These are phyloP conservation scores for Eubucco bourcierii DNA, from an alignment of 2,113 vertebrate genomes.

Conservation along the genomic window DNA sequence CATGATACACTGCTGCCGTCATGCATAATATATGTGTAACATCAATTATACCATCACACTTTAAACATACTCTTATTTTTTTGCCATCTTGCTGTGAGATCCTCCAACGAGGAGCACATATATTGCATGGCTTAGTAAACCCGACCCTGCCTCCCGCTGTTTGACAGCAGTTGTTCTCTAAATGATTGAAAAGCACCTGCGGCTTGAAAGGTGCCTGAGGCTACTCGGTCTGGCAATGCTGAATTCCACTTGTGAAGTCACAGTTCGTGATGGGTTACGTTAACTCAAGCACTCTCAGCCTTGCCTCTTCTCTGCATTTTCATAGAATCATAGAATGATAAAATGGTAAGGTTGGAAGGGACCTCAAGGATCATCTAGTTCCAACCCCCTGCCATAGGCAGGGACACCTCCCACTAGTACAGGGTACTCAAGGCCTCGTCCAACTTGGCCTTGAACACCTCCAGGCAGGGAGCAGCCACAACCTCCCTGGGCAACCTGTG, in stretches of 20 bases:
- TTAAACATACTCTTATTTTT: conserved; percentile 21
- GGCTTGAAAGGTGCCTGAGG: conserved; percentile 18
- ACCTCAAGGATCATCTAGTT: too few species aligned
- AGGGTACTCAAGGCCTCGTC: too few species aligned
- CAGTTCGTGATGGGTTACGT: background rate
- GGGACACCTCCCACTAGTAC: too few species aligned
- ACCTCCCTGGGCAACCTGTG: too few species aligned
- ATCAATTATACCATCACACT: conserved; percentile 34
- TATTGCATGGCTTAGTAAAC: background rate
- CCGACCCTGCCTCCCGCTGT: background rate
- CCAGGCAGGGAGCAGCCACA: too few species aligned
- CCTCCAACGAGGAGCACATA: background rate
- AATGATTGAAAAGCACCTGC: background rate
- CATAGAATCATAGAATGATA: too few species aligned
- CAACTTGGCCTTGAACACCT: too few species aligned
- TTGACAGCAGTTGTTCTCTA: background rate
- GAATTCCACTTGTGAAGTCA: conserved; percentile 9
- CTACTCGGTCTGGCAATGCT: rapidly evolving
- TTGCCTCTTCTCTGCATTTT: background rate
- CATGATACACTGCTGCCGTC: background rate
- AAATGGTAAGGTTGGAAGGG: too few species aligned
- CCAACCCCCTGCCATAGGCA: too few species aligned
- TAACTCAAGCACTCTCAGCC: background rate
- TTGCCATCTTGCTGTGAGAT: background rate
- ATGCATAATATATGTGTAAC: background rate